Conservation (phyloP, 2,113 vertebrate genomes). For the Pithys albifrons region DNA sequence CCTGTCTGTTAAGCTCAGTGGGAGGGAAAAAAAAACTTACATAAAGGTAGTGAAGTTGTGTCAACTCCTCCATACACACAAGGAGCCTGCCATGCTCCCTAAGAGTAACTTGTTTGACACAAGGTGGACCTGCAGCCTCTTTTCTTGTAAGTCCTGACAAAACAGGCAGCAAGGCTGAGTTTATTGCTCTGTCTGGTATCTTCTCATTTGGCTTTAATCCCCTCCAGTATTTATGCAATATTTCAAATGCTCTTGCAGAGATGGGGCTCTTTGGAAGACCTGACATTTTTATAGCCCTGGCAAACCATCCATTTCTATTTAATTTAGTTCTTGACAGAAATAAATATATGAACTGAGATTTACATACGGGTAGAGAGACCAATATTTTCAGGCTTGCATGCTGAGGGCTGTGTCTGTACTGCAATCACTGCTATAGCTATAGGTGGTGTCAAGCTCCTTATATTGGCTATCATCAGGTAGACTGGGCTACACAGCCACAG, state of each 20-base stretch:
- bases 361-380: slow-evolving; percentile 19
- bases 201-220: slow-evolving; percentile 54
- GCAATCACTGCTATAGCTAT: background rate
- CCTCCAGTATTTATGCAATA: slow-evolving; percentile 32
- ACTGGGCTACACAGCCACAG: background rate
- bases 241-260: slow-evolving; percentile 52
- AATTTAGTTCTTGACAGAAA: slow-evolving; percentile 56
- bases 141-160: background rate
- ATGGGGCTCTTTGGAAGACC: background rate
- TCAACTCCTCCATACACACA: background rate
- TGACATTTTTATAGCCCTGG: slow-evolving; percentile 57
- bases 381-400: background rate
- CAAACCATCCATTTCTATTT: slow-evolving; percentile 58
- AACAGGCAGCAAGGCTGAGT: slow-evolving; percentile 20
- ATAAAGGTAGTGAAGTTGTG: background rate
- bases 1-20: background rate
- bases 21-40: background rate
- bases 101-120: background rate
- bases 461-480: background rate
- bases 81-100: background rate
- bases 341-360: slow-evolving; percentile 37
- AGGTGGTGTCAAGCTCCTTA: background rate
- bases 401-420: background rate
- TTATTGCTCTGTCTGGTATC: slow-evolving; percentile 42
- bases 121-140: background rate